Evolutionary conservation across 2,797 vertebrate genomes (phyloP).

Genomic region (Enteromius afrohamiltoni): DNA sequence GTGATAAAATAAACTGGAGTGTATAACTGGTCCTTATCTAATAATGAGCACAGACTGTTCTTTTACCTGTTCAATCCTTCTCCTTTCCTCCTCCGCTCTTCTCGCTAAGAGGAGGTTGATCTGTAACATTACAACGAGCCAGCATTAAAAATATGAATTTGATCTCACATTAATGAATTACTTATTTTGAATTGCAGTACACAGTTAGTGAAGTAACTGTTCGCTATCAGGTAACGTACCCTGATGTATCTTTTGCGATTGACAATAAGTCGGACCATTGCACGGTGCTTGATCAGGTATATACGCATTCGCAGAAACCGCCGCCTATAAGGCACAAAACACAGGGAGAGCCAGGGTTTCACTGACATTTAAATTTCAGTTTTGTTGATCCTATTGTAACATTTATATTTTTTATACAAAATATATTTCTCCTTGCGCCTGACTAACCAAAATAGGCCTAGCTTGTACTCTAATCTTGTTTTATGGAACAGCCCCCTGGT

Average conservation of each 20-base stretch:
- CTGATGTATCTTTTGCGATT: conserved; percentile 88
- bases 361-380: not conserved
- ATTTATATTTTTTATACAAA: not conserved
- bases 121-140: conserved; percentile 58
- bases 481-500: not conserved
- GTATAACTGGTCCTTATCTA: not conserved
- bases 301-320: conserved; percentile 80
- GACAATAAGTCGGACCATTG: conserved; percentile 81
- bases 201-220: not conserved
- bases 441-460: too few relatives aligned
- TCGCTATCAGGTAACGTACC: conserved; percentile 72
- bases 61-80: conserved; percentile 71
- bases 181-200: not conserved
- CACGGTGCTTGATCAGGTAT: conserved; percentile 84
- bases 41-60: conserved; percentile 5
- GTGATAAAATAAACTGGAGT: not conserved
- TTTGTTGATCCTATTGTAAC: not conserved
- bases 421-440: not conserved
- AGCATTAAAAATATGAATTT: not conserved
- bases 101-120: conserved; percentile 74
- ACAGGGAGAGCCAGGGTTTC: not conserved
- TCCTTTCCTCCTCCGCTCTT: conserved; percentile 71
- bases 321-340: conserved; percentile 74
- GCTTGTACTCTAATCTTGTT: too few relatives aligned
- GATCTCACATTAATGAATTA: not conserved